phyloP scores from a whole-genome alignment of 2,888 invertebrate genomes.

The Tryphoninae sp. region DNA sequence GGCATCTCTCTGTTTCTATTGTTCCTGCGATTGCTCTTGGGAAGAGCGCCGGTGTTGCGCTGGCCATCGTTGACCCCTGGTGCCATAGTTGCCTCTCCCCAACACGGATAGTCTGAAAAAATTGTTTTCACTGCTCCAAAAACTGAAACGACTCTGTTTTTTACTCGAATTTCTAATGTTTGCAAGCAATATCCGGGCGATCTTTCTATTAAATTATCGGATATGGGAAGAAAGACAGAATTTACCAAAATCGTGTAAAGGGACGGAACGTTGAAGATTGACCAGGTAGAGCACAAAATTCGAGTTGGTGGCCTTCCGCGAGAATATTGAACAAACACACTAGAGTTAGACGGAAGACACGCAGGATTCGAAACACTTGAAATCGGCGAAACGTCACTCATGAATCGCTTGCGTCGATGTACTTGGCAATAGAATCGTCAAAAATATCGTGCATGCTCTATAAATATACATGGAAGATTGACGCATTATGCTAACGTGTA shows the following conservation, averaged over 20 bases:
- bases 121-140: too few relatives aligned
- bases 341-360: not conserved
- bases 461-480: slow-evolving; percentile 73
- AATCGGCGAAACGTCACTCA: slow-evolving; percentile 59
- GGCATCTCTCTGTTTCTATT: slow-evolving; percentile 76
- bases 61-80: slow-evolving; percentile 76
- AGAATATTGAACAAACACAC: slow-evolving; percentile 45
- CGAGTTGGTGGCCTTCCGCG: slow-evolving; percentile 27
- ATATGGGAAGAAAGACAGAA: not conserved
- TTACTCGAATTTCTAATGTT: not conserved
- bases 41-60: slow-evolving; percentile 77
- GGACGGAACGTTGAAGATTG: not conserved
- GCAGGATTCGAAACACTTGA: not conserved
- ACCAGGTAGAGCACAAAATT: slow-evolving; percentile 7
- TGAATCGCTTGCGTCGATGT: slow-evolving; percentile 72
- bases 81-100: slow-evolving; percentile 68
- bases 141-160: too few relatives aligned
- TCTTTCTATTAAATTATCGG: not conserved
- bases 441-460: slow-evolving; percentile 64
- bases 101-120: not conserved
- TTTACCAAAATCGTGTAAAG: not conserved
- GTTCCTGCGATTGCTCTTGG: slow-evolving; percentile 77
- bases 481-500: slow-evolving; percentile 67
- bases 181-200: not conserved
- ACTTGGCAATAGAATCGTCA: slow-evolving; percentile 70